phyloP scores from a whole-genome alignment of 2,113 vertebrate genomes.

The Myocastor coypus region DNA sequence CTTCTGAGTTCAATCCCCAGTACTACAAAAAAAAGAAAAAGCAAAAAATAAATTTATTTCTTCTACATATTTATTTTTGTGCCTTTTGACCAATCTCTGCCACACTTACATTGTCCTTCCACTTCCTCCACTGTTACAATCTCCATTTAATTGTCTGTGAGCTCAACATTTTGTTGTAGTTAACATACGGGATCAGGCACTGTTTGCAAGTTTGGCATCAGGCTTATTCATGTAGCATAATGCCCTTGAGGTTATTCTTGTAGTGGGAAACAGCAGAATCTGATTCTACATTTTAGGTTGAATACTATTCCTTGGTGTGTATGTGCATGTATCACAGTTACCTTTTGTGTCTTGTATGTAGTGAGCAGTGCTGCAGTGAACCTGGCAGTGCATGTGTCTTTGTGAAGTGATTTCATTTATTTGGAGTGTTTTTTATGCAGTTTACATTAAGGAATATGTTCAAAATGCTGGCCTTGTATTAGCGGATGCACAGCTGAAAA shows the following conservation, averaged over 20 bases:
- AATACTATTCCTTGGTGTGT: not conserved
- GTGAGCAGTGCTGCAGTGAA: not conserved
- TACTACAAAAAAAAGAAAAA: too few species aligned
- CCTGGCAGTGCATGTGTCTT: not conserved
- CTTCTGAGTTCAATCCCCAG: too few species aligned
- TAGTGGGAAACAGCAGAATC: not conserved
- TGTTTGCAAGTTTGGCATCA: not conserved
- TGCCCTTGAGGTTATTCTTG: not conserved
- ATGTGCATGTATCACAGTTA: not conserved
- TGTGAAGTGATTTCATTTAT: not conserved
- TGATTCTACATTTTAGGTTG: not conserved
- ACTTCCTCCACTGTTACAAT: not conserved
- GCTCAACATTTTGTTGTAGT: not conserved
- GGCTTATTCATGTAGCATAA: not conserved
- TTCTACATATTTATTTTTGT: not conserved
- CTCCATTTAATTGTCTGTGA: not conserved
- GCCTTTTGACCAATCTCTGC: not conserved
- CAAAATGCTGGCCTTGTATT: conserved; percentile 22
- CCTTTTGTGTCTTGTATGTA: not conserved
- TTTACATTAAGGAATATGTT: conserved; percentile 38
- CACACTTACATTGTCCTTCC: not conserved
- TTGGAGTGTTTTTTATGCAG: conserved; percentile 1
- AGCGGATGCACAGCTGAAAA: not conserved
- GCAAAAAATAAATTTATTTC: too few species aligned
- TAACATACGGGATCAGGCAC: not conserved